phyloP scores from a whole-genome alignment of 2,113 vertebrate genomes.

The Martes martes region DNA sequence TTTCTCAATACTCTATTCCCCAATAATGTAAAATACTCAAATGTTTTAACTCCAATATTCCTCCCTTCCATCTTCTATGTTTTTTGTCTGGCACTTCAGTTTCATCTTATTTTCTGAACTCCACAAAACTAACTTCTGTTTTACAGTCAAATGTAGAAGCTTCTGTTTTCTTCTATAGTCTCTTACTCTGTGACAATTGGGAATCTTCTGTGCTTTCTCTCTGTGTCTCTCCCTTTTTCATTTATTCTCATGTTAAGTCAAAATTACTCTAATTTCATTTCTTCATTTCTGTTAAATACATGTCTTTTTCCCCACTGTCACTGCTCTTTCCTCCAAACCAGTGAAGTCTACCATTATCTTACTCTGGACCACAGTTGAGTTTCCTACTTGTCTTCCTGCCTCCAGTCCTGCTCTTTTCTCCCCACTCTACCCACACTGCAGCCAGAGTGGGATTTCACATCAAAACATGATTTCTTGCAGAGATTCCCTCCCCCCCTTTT shows the following conservation, averaged over 20 bases:
- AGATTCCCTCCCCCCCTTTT: not conserved
- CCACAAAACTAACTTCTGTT: not conserved
- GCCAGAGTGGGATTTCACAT: not conserved
- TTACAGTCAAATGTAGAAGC: not conserved
- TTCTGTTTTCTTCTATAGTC: not conserved
- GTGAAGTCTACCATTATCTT: not conserved
- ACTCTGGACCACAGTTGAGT: not conserved
- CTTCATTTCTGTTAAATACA: not conserved
- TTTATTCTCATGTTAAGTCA: not conserved
- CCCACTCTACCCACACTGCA: not conserved
- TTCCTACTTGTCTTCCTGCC: not conserved
- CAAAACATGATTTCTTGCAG: not conserved
- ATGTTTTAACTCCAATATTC: not conserved
- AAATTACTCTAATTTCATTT: not conserved
- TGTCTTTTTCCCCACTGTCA: not conserved
- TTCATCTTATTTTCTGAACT: conserved; percentile 8
- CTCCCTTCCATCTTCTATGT: not conserved
- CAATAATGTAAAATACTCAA: not conserved
- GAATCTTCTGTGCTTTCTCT: not conserved
- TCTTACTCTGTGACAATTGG: not conserved
- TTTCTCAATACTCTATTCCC: not conserved
- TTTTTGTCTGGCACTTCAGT: not conserved
- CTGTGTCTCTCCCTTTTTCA: not conserved
- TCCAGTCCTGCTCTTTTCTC: not conserved
- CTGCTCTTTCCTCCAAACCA: not conserved